Conservation (phyloP, 2,113 vertebrate genomes). For the Synodontis membranacea region DNA sequence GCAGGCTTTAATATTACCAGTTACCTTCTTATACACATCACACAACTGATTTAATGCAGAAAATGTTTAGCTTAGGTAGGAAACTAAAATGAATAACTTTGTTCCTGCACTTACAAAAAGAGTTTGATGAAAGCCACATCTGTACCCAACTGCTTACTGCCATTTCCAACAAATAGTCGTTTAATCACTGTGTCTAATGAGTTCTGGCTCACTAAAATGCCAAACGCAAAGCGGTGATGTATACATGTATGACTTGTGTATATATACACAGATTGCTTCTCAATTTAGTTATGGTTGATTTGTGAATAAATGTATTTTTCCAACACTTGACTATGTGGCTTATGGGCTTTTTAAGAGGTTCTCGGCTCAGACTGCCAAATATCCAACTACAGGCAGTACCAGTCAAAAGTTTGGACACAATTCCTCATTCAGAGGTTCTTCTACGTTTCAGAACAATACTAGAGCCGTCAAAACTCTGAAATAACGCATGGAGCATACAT, state of each 20-base stretch:
- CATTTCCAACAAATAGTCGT: slow-evolving; percentile 7
- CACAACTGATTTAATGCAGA: neutral
- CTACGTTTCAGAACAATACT: too few species aligned
- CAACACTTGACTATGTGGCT: slow-evolving; percentile 52
- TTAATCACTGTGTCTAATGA: neutral
- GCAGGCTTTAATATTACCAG: neutral
- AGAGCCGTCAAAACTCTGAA: too few species aligned
- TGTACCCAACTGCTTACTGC: neutral
- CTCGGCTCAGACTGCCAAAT: neutral
- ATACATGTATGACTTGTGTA: slow-evolving; percentile 53
- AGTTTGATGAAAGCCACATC: neutral
- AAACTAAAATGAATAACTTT: too few species aligned
- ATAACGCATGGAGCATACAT: too few species aligned
- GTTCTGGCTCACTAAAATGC: slow-evolving; percentile 42
- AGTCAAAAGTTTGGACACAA: too few species aligned
- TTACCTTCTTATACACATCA: neutral
- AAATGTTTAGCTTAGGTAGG: neutral
- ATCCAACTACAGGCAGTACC: too few species aligned
- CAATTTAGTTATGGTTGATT: slow-evolving; percentile 54
- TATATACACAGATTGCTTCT: slow-evolving; percentile 54
- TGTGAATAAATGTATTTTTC: slow-evolving; percentile 81
- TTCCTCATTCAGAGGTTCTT: too few species aligned
- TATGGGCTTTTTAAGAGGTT: neutral
- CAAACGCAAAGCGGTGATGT: slow-evolving; percentile 54
- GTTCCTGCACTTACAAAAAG: neutral